Conservation (phyloP, 2,113 vertebrate genomes). For the human region GRCh38 chr4:180366501-180367000, state of each 20-base stretch:
- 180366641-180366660: conserved; percentile 42
- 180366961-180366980: conserved; percentile 28
- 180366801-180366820: background rate
- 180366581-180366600: conserved; percentile 50
- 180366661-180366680: conserved; percentile 57
- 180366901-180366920: conserved; percentile 30
- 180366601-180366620: conserved; percentile 54
- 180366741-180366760: background rate
- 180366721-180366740: background rate
- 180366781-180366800: background rate
- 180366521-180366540: conserved; percentile 51
- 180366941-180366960: background rate
- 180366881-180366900: background rate
- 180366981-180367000: conserved; percentile 2
- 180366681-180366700: conserved; percentile 30
- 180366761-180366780: background rate
- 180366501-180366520: conserved; percentile 25
- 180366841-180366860: background rate
- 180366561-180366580: background rate
- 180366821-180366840: background rate
- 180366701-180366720: background rate
- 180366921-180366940: background rate
- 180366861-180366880: background rate
- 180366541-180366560: background rate
- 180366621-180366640: conserved; percentile 53